phyloP scores from a whole-genome alignment of 2,888 invertebrate species.

The Drosophila paranaensis region DNA sequence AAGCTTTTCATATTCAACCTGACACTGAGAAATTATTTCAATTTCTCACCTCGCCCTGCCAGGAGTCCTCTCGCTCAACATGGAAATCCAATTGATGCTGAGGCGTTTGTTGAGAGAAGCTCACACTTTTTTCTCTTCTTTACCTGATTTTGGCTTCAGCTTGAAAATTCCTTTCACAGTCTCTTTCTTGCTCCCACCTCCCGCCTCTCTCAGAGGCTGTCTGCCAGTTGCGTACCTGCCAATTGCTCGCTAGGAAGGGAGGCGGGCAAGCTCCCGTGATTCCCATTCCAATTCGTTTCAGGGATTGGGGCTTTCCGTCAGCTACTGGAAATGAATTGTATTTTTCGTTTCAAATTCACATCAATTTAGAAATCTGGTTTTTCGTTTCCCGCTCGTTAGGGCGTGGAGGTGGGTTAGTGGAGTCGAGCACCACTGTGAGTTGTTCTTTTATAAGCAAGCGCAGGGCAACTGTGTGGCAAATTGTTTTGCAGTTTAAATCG shows the following conservation, averaged over 20 bases:
- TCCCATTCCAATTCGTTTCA: constrained; percentile 16
- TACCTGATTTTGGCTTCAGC: constrained; percentile 19
- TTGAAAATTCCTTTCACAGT: constrained; percentile 32
- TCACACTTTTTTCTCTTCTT: background rate
- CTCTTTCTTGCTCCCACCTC: background rate
- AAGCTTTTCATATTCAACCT: constrained; percentile 61
- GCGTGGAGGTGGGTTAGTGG: background rate
- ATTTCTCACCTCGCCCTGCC: constrained; percentile 37
- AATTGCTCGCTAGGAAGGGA: constrained; percentile 3
- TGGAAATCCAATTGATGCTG: constrained; percentile 37
- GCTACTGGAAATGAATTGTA: constrained; percentile 40
- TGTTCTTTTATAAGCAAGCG: constrained; percentile 6
- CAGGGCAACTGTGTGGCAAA: constrained; percentile 35
- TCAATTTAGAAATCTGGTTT: constrained; percentile 53
- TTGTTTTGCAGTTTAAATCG: constrained; percentile 68
- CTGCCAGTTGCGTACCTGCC: constrained; percentile 8
- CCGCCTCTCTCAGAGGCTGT: background rate
- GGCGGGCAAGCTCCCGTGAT: constrained; percentile 7
- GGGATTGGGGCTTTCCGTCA: constrained; percentile 22
- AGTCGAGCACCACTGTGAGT: background rate
- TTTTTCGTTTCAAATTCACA: constrained; percentile 43
- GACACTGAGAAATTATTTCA: constrained; percentile 67
- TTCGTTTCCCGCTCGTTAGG: constrained; percentile 11
- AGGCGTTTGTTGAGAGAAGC: constrained; percentile 14
- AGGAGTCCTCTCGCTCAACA: background rate